phyloP scores from a whole-genome alignment of 1,140 invertebrate species.

The Drosophila yakuba region DNA sequence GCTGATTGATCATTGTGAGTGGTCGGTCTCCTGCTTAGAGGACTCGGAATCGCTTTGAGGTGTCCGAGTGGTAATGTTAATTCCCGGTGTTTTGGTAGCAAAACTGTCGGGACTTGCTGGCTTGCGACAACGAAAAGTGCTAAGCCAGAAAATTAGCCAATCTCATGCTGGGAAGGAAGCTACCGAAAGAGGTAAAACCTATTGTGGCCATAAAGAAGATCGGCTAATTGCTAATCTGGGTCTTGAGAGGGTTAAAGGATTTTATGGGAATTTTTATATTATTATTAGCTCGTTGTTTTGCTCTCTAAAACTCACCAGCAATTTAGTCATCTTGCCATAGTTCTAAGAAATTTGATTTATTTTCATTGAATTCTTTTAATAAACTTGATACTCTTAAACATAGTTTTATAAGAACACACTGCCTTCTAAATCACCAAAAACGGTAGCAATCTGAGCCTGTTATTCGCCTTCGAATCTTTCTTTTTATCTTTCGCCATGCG shows the following conservation, averaged over 20 bases:
- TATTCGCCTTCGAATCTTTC: conserved; percentile 54
- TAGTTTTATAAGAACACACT: neutral
- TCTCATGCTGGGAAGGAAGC: conserved; percentile 62
- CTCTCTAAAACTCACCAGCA: neutral
- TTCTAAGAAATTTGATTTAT: no score
- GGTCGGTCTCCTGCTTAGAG: conserved; percentile 38
- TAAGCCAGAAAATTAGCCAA: conserved; percentile 57
- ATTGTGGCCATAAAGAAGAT: conserved; percentile 25
- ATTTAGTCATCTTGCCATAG: no score
- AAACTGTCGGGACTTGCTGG: conserved; percentile 65
- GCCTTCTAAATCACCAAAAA: conserved; percentile 14
- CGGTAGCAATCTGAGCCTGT: conserved; percentile 63
- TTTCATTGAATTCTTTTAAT: neutral
- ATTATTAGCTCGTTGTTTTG: conserved; percentile 1
- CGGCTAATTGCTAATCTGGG: conserved; percentile 58
- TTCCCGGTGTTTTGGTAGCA: conserved; percentile 70
- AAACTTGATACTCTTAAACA: neutral
- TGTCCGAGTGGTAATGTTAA: conserved; percentile 46
- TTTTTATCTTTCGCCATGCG: conserved; percentile 71
- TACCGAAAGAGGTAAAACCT: neutral
- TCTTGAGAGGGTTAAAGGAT: neutral
- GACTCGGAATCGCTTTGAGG: neutral
- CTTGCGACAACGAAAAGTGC: conserved; percentile 49
- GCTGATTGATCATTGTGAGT: conserved; percentile 77
- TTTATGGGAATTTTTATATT: conserved; percentile 2